Base-by-base conservation (phyloP, 2,797 vertebrate genomes). In the Phoxinus dragarum region DNA sequence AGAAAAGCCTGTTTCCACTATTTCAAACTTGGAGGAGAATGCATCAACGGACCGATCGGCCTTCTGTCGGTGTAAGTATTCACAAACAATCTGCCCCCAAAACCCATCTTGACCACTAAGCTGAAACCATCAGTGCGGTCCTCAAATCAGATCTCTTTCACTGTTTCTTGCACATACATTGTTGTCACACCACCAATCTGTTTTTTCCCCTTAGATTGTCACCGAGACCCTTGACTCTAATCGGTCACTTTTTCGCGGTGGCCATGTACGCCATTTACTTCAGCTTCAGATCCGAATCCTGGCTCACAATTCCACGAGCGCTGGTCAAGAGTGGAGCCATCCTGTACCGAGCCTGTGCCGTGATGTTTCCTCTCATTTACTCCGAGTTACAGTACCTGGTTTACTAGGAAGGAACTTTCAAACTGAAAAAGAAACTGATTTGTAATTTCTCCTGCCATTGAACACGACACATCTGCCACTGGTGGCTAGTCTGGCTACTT, bases 301-400 rank as follows among this genome's bases (percentile, higher is more conserved):
- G 98, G 98, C 91, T 95, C 86, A 97, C 94, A 82, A 97, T 96
- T 11, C 98, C 97, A 19, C 93, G 97, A 74, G 98, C 98, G 4
- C 19, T 99, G 52, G 86, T 97, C 84, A 97, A 90, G 77, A 97
- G 97, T 0, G 93, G 90, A 74, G 94, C 93, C 88, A 84, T 99
- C 88, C 84, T 99, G 42, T 99, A 98, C 93, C 94, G 95, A 40
- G 98, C 98, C 10, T 99, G 97, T 88, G 92, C 93, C 0, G 93
- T 99, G 86, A 94, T 99, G 94, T 95, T 99, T 88, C 97, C 98
- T n/a, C 97, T 99, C 68, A 97, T 99, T 93, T 99, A 98, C 93
- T 99, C 98, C 9, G 98, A 99, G 93, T 88, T 99, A 68, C 97
- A 98, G 91, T 95, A 96, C 92, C 92, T 98, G 86, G 90, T 96